These are phyloP conservation scores for Dicrostonyx torquatus DNA, from an alignment of 2,797 vertebrate genomes.

Conservation along the genomic window DNA sequence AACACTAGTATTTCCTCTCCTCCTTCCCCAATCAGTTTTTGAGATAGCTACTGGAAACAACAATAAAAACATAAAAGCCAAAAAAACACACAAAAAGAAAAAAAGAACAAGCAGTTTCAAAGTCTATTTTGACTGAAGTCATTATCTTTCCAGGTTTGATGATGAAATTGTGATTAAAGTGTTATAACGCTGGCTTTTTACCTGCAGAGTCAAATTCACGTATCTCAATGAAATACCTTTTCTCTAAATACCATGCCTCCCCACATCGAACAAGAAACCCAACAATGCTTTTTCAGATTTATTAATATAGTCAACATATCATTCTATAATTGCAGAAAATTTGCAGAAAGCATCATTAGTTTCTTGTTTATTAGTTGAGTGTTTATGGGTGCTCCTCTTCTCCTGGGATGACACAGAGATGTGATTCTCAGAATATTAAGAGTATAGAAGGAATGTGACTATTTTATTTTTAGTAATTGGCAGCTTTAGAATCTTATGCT, in stretches of 20 bases:
- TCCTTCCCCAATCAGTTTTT: background rate
- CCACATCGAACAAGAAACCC: background rate
- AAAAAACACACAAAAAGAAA: background rate
- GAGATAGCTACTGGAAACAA: background rate
- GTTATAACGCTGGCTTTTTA: constrained; percentile 38
- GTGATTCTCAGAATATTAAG: background rate
- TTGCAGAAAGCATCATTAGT: background rate
- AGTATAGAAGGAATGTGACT: background rate
- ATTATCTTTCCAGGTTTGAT: background rate
- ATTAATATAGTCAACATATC: background rate
- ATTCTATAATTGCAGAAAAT: background rate
- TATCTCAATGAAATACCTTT: background rate
- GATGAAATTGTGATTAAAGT: constrained; percentile 54
- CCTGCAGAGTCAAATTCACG: constrained; percentile 22
- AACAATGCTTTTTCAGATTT: background rate
- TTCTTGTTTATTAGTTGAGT: background rate
- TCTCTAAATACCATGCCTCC: background rate
- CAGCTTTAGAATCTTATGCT: background rate
- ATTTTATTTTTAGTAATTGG: background rate
- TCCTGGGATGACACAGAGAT: background rate
- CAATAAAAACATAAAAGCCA: background rate
- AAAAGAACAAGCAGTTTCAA: background rate
- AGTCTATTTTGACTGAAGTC: constrained; percentile 51
- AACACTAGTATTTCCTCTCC: background rate
- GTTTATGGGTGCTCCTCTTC: background rate